Conservation (phyloP, 2,797 vertebrate genomes). For the Pelodytes ibericus region DNA sequence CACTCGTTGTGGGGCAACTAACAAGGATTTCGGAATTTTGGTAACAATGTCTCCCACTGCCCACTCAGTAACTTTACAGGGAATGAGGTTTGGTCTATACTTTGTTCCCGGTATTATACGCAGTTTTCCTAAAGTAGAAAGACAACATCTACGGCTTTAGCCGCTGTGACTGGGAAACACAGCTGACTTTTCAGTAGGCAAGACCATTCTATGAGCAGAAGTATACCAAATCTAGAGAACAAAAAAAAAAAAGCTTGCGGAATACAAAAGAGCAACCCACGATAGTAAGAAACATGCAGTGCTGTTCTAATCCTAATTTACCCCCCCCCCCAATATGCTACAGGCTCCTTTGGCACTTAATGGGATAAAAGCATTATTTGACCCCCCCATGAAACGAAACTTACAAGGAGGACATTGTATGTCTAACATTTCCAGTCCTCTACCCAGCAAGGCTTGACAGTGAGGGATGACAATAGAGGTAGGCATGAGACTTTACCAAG, state of each 20-base stretch:
- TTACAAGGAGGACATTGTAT: too few relatives aligned
- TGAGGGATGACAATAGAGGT: too few relatives aligned
- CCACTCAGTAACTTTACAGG: not conserved
- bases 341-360: not conserved
- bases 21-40: not conserved
- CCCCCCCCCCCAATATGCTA: not conserved
- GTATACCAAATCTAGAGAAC: not conserved
- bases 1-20: not conserved
- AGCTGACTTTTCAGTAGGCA: slow-evolving; percentile 7
- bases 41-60: not conserved
- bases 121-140: too few relatives aligned
- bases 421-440: too few relatives aligned
- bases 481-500: too few relatives aligned
- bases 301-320: not conserved
- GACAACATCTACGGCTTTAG: too few relatives aligned
- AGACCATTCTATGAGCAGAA: not conserved
- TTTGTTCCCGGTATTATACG: not conserved
- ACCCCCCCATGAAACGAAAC: not conserved
- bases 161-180: not conserved
- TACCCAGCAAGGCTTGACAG: too few relatives aligned
- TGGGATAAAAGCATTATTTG: not conserved
- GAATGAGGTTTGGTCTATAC: not conserved
- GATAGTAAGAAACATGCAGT: slow-evolving; percentile 9
- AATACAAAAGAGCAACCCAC: slow-evolving; percentile 22
- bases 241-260: not conserved